Conservation (phyloP, 2,888 invertebrate species). For the Argyresthia goedartella region DNA sequence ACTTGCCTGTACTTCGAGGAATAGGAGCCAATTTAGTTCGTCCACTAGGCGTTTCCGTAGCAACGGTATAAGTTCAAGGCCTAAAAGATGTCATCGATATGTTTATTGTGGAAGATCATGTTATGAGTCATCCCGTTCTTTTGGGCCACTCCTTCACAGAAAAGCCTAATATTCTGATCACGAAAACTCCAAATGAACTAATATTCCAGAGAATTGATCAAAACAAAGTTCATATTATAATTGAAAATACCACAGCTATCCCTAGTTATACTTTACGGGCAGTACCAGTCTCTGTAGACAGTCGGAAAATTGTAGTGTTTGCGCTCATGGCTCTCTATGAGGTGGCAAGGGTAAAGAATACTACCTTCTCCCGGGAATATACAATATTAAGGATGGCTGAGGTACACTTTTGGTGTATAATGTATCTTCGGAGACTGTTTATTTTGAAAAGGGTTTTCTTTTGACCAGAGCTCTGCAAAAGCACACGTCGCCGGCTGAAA, state of each 20-base stretch:
- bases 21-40: constrained; percentile 6
- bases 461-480: no score
- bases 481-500: no score
- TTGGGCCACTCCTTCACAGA: no score
- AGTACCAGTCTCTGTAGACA: background rate
- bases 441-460: no score
- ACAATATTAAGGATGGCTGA: background rate
- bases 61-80: constrained; percentile 2
- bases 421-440: no score
- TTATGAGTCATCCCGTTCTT: no score
- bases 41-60: constrained; percentile 2
- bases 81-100: background rate
- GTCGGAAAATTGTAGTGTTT: background rate
- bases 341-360: background rate
- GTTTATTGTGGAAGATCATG: no score
- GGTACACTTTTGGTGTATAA: background rate
- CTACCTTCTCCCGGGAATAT: background rate
- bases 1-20: constrained; percentile 7
- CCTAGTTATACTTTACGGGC: no score
- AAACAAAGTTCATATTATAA: background rate
- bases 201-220: background rate
- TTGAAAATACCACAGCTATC: no score
- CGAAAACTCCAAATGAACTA: background rate
- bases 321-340: background rate
- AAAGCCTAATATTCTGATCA: background rate